Conservation (phyloP, 2,797 vertebrate genomes). For the Macropus fuliginosus region DNA sequence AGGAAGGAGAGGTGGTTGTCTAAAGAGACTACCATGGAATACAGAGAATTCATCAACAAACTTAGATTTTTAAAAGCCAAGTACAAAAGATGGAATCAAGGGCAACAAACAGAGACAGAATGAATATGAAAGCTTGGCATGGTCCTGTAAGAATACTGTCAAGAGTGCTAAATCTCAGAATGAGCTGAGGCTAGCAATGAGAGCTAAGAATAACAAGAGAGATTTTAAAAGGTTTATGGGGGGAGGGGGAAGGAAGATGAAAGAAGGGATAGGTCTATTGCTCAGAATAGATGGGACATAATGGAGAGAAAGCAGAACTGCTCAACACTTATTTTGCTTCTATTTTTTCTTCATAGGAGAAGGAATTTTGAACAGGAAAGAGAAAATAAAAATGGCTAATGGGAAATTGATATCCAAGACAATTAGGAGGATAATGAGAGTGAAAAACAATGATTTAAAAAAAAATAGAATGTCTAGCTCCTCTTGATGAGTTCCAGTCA, state of each 20-base stretch:
- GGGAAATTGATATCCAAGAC: not conserved
- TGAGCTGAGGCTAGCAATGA: not conserved
- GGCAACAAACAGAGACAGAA: not conserved
- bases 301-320: not conserved
- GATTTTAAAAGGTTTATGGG: not conserved
- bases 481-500: not conserved
- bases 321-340: not conserved
- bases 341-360: not conserved
- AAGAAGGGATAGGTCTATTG: not conserved
- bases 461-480: not conserved
- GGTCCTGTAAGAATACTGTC: constrained; percentile 1
- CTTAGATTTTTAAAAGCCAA: not conserved
- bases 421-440: not conserved
- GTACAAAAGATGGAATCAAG: not conserved
- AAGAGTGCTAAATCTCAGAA: not conserved
- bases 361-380: not conserved
- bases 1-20: not conserved
- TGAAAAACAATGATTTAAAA: not conserved
- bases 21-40: not conserved
- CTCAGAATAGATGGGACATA: not conserved
- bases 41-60: not conserved
- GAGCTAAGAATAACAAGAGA: not conserved
- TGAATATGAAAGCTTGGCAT: not conserved
- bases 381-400: not conserved
- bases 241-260: not conserved